Evolutionary conservation across 2,113 vertebrate genomes (phyloP), one percentile per base, ranked within the genome.

Genomic region (Geococcyx californianus): DNA sequence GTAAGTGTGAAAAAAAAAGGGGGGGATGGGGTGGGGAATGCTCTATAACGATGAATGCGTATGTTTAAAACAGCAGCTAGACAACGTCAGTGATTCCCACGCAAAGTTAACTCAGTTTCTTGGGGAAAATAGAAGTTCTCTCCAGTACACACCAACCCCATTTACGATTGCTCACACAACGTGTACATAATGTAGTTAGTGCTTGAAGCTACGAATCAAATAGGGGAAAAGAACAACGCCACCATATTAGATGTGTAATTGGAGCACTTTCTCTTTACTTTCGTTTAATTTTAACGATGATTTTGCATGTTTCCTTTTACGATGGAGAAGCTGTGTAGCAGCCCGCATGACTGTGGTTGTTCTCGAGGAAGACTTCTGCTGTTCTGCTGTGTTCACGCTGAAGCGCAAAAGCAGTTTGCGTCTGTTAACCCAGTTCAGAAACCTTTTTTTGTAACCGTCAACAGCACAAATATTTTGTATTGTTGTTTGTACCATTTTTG

Each of bases 381-480:
- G 96, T 97, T 96, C 93, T 96, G 97, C 97, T 79, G 97, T 97
- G 84, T 89, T 97, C 98, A 96, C 95, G 67, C 96, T 90, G 96
- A 98, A 90, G 92, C 97, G 95, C 98, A 69, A 93, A 97, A 97
- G 93, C 97, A 72, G 96, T 97, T 94, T 96, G 97, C 97, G 98
- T 98, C 92, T 94, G 97, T 98, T 98, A 98, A 98, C 92, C 93
- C 83, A 94, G 98, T 98, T 97, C 97, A 92, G 66, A 98, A 94
- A 62, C 93, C 97, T 98, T 98, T 93, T 99, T 99, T 99, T 99
- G 99, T 99, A 99, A 99, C 97, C 89, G 98, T 99, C 98, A 98
- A 99, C 98, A 99, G 99, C 99, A 99, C 99, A 99, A 99, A 98
- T 99, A 98, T 99, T 99, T 99, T 99, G 98, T 99, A 99, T 99